Percentiles rank a stretch among this genome's conserved stretches.
phyloP scores from a whole-genome alignment of 1,140 invertebrate genomes.

The Tetraneura akinire region DNA sequence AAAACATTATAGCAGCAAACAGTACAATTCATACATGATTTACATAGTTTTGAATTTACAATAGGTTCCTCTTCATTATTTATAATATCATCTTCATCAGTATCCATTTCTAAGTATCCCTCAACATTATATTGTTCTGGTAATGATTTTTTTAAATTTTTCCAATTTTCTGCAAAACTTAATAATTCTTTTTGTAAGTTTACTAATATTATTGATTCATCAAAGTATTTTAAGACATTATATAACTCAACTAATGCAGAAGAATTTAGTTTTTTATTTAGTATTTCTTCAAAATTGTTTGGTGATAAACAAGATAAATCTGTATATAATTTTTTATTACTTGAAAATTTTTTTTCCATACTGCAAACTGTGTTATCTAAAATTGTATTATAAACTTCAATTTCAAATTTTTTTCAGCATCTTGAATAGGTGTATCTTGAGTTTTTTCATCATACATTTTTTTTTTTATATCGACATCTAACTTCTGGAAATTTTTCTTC shows the following conservation, averaged over 20 bases:
- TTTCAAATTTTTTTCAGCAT: neutral
- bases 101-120: neutral
- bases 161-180: neutral
- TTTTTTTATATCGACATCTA: neutral
- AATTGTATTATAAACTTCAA: neutral
- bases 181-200: neutral
- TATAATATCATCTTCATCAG: neutral
- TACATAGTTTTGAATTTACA: neutral
- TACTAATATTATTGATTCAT: neutral
- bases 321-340: neutral
- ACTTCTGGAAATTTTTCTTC: neutral
- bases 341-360: conserved; percentile 1
- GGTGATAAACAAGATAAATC: conserved; percentile 19
- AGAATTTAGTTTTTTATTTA: neutral
- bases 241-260: neutral
- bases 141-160: neutral
- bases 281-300: conserved; percentile 8
- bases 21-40: neutral
- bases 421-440: conserved; percentile 2
- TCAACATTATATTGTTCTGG: neutral
- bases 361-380: neutral
- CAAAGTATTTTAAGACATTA: neutral
- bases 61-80: neutral
- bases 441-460: conserved; percentile 4
- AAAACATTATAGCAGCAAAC: conserved; percentile 4